Evolutionary conservation across 2,113 vertebrate species (phyloP).

Genomic region (Microcebus murinus): DNA sequence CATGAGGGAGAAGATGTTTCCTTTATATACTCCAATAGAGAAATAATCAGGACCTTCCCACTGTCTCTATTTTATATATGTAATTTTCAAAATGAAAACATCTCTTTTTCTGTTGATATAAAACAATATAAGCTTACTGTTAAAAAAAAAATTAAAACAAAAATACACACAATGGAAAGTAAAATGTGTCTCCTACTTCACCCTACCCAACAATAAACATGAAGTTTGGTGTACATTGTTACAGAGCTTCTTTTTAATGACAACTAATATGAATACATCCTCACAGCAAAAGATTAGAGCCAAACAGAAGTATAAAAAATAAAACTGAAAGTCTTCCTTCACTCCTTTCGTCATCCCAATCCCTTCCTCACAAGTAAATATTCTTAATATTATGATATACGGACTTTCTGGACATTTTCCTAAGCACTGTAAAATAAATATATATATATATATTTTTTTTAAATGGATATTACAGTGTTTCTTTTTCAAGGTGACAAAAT

Average conservation of each 20-base stretch:
- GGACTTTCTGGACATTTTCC: background rate
- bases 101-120: conserved; percentile 11
- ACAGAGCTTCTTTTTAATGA: background rate
- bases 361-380: background rate
- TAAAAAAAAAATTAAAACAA: background rate
- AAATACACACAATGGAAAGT: background rate
- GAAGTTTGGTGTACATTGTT: background rate
- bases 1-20: background rate
- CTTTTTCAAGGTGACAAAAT: conserved; percentile 31
- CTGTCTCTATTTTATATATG: background rate
- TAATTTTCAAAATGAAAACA: conserved; percentile 28
- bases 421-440: background rate
- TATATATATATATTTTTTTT: background rate
- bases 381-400: background rate
- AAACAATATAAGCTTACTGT: background rate
- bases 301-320: background rate
- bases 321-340: background rate
- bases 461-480: background rate
- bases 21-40: background rate
- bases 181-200: conserved; percentile 4
- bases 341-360: background rate
- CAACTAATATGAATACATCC: background rate
- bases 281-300: background rate
- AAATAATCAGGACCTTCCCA: background rate
- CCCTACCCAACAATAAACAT: background rate